phyloP scores from a whole-genome alignment of 2,888 invertebrate genomes.

The Oxytorus armatus region DNA sequence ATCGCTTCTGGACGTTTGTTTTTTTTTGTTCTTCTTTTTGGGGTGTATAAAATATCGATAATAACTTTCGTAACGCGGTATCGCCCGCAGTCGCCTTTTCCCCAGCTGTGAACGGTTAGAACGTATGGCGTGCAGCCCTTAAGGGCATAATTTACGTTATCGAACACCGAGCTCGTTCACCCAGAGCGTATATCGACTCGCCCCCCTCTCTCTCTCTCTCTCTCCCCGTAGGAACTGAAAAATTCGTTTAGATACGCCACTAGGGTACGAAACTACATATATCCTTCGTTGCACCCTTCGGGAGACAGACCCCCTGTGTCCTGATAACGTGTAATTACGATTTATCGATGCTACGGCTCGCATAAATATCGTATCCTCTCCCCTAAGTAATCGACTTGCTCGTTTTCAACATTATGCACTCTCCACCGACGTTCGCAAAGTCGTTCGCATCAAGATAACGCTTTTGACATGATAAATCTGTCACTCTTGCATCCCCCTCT shows the following conservation, averaged over 20 bases:
- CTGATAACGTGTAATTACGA: constrained; percentile 77
- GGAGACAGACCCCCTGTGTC: constrained; percentile 28
- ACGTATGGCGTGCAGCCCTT: constrained; percentile 33
- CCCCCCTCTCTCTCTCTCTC: not conserved
- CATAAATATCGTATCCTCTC: not conserved
- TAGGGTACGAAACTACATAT: not conserved
- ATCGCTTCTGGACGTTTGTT: not conserved
- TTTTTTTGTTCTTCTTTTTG: not conserved
- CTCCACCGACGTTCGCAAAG: not conserved
- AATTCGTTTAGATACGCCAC: constrained; percentile 14
- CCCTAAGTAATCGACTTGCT: constrained; percentile 37
- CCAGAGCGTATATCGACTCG: not conserved
- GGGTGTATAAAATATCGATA: constrained; percentile 1
- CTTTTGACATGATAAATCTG: not conserved
- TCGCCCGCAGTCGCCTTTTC: not conserved
- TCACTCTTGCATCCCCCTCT: not conserved
- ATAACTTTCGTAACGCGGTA: constrained; percentile 14
- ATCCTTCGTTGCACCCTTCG: constrained; percentile 28
- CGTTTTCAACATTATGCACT: constrained; percentile 17
- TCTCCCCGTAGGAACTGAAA: constrained; percentile 20
- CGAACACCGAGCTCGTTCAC: constrained; percentile 6
- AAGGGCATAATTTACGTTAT: constrained; percentile 53
- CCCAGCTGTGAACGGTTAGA: constrained; percentile 26
- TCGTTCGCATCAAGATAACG: not conserved
- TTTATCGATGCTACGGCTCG: constrained; percentile 66